Base-by-base conservation (phyloP, 2,888 invertebrate species). In the Ochropleura leucogaster region DNA sequence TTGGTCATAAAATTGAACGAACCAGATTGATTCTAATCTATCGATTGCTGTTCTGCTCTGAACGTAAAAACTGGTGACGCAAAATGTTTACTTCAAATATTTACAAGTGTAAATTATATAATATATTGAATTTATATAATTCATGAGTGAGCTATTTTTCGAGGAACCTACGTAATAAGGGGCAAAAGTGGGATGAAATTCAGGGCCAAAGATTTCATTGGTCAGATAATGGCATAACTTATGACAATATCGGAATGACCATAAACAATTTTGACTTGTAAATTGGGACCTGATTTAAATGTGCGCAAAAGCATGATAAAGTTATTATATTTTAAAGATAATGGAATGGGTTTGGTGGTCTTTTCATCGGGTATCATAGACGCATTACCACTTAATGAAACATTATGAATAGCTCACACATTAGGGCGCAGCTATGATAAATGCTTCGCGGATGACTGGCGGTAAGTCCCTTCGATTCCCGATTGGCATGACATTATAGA, bases 361-460 rank as follows among this genome's bases (percentile, higher is more conserved):
- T 72, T 68, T 87, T 88, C 90, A 87, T 86, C 80, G 85, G 87
- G 88, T 91, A 93, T 93, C 93, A 91, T 90, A 90, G 92, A 93
- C 92, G 91, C 94, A 94, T 95, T 95, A 94, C 89, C 90, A 92
- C 93, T 93, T 95, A 96, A 96, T 95, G 95, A 96, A 95, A 96
- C 94, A 94, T 96, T 95, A 96, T 95, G 94, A 94, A 95, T 95
- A 93, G 92, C 89, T 80, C 78, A 92, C 92, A 92, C 93, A 93
- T 94, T 94, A 81, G 95, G 96, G 95, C 93, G 96, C 93, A 94
- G 95, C 90, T 94, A 89, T 96, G 96, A 96, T 96, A 93, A 95
- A 96, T 96, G 95, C 89, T 89, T 84, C 77, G 83, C 60, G 89
- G 88, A 94, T 96, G 96, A 96, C 96, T 95, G 83, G 96, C 92